Conservation (phyloP, 2,797 vertebrate species). For the Adrianichthys oophorus region DNA sequence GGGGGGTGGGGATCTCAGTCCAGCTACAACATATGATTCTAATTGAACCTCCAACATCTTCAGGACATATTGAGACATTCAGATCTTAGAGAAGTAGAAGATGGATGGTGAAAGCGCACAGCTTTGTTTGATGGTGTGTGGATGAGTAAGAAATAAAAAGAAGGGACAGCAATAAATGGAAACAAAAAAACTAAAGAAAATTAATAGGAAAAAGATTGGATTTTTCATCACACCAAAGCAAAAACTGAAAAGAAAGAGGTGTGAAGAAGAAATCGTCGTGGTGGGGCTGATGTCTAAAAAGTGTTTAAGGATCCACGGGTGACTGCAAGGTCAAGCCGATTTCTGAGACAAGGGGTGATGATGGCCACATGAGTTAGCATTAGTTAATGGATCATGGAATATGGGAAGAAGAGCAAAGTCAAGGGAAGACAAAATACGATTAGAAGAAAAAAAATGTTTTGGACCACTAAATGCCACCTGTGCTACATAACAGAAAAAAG, state of each 20-base stretch:
- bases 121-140: conserved; percentile 25
- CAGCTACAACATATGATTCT: conserved; percentile 76
- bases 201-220: conserved; percentile 13
- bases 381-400: conserved; percentile 10
- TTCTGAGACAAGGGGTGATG: conserved; percentile 54
- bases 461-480: conserved; percentile 61
- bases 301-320: conserved; percentile 42
- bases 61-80: conserved; percentile 73
- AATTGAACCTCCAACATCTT: conserved; percentile 72
- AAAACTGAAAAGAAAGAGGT: conserved; percentile 35
- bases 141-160: conserved; percentile 15
- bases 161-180: conserved; percentile 33
- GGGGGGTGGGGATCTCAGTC: conserved; percentile 63
- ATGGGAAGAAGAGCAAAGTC: not conserved
- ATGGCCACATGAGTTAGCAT: conserved; percentile 54
- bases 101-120: conserved; percentile 74
- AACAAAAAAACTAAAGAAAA: conserved; percentile 21
- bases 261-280: conserved; percentile 58
- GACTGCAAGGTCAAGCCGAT: conserved; percentile 35
- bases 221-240: conserved; percentile 24
- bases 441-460: conserved; percentile 34
- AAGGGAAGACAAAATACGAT: conserved; percentile 19
- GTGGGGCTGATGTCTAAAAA: conserved; percentile 39
- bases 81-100: conserved; percentile 65
- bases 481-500: conserved; percentile 24